Evolutionary conservation across 2,797 vertebrate genomes (phyloP).

Genomic region (Carcharodon carcharias): DNA sequence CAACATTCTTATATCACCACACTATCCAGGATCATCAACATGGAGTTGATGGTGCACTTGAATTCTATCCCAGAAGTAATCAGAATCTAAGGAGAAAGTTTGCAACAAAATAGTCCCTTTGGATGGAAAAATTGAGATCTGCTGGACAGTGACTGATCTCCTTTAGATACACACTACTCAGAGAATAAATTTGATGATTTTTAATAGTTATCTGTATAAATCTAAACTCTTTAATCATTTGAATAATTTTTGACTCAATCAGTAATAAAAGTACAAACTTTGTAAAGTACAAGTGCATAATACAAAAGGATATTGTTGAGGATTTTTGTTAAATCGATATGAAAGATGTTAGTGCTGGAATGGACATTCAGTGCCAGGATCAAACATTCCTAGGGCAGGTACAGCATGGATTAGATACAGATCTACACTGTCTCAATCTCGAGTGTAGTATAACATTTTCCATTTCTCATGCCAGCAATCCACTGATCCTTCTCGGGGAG

Average conservation of each 20-base stretch:
- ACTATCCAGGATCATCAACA: not conserved
- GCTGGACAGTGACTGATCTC: not conserved
- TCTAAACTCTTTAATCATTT: not conserved
- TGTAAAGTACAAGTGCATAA: not conserved
- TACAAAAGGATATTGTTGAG: not conserved
- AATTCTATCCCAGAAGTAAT: not conserved
- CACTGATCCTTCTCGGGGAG: not conserved
- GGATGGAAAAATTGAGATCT: not conserved
- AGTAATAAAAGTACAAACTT: not conserved
- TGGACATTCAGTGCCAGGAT: not conserved
- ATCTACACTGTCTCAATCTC: not conserved
- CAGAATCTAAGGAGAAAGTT: not conserved
- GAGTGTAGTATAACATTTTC: not conserved
- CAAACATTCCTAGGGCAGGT: not conserved
- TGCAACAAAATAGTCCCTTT: not conserved
- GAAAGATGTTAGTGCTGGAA: not conserved
- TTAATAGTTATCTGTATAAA: slow-evolving; percentile 2
- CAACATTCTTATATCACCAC: not conserved
- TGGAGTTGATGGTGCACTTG: not conserved
- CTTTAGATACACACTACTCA: not conserved
- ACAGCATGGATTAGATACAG: not conserved
- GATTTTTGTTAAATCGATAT: not conserved
- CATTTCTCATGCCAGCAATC: not conserved
- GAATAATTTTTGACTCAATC: not conserved
- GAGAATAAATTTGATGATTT: not conserved